phyloP scores from a whole-genome alignment of 2,888 invertebrate species.

The Nephrotoma appendiculata region DNA sequence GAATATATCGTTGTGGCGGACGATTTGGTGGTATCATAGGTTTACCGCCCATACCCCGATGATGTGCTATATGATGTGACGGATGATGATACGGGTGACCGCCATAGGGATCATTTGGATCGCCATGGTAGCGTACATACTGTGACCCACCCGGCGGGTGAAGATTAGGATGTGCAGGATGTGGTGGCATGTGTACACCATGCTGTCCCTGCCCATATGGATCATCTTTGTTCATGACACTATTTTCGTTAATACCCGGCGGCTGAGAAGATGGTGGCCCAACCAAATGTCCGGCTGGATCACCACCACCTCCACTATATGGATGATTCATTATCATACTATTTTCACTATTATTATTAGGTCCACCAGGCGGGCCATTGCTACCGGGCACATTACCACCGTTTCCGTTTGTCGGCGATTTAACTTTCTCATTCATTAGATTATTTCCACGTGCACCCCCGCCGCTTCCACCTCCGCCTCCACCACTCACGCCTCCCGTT shows the following conservation, averaged over 20 bases:
- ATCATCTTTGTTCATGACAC: conserved; percentile 24
- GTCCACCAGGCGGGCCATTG: neutral
- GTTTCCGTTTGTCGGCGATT: conserved; percentile 10
- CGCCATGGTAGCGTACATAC: conserved; percentile 13
- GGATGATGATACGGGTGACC: conserved; percentile 24
- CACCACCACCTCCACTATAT: conserved; percentile 9
- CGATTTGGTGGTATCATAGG: conserved; percentile 27
- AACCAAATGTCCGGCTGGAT: conserved; percentile 14
- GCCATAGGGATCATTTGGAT: conserved; percentile 29
- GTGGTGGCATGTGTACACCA: conserved; percentile 13
- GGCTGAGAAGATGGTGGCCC: conserved; percentile 10
- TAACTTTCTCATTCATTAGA: conserved; percentile 8
- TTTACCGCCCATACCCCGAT: conserved; percentile 10
- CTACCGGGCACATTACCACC: conserved; percentile 5
- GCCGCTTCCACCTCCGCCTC: neutral
- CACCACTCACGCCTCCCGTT: neutral
- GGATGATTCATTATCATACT: conserved; percentile 9
- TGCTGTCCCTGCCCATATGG: conserved; percentile 23
- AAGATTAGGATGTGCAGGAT: conserved; percentile 13
- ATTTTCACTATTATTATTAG: conserved; percentile 1
- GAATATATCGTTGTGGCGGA: conserved; percentile 29
- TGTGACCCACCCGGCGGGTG: conserved; percentile 4
- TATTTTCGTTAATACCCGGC: conserved; percentile 20
- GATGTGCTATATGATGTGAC: conserved; percentile 19
- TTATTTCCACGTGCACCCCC: neutral